Evolutionary conservation across 2,888 invertebrate species (phyloP), one percentile per base, ranked within the genome.

Genomic region (Machimus rusticus): DNA sequence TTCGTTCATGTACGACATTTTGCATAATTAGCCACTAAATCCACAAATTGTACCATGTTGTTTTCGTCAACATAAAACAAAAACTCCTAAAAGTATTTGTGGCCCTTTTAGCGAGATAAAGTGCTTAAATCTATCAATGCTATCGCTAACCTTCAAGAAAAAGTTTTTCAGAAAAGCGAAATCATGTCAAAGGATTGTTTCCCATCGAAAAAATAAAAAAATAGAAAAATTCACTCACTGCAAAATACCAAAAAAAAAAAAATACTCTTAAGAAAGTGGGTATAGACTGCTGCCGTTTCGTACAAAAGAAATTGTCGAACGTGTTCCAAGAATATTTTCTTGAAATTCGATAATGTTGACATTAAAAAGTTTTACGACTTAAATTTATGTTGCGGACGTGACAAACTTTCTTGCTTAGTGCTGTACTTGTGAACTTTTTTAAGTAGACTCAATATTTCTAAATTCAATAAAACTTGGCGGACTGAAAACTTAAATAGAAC

Each of bases 301-400:
- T 78, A 85, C 85, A 86, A 86, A 87, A 87, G 78, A 66, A 85
- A 85, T 87, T 87, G 85, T 78, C 85, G 85, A 77, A 77, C 87
- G 78, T 85, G 87, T 85, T 46, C 79, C 39, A 34, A 78, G 57
- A 39, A 86, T 87, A 86, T 78, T 87, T 87, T 57, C 84, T 46
- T 39, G 57, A 87, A 55, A 86, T 87, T 76, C 84, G 84, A 87
- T 87, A 79, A 86, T 85, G 85, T 81, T 84, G 76, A 66, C 51
- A 51, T 28, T 84, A 76, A 84, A 51, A 76, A 84, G 77, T 87
- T 87, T 87, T 87, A 87, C 87, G 55, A 57, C 87, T 87, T 43
- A 28, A 87, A 84, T 87, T 87, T 87, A 87, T 87, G 87, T 37
- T 39, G 37, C 74, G 55, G 34, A 87, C 87, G 55, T 87, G 87